Base-by-base conservation (phyloP, 2,113 vertebrate genomes). In the Piaya cayana region DNA sequence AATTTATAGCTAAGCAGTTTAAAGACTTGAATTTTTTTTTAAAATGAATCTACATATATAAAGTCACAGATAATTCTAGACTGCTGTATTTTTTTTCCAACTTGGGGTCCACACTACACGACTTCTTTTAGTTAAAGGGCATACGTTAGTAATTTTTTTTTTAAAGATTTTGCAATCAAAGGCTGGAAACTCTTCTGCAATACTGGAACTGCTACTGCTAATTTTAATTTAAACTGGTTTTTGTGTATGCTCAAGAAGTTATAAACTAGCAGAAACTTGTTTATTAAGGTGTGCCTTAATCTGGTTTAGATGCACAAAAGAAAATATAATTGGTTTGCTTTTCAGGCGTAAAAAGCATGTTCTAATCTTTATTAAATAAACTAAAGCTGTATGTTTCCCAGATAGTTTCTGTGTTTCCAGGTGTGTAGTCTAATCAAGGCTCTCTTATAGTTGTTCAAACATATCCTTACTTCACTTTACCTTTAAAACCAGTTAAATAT, bases 31-130 rank as follows among this genome's bases (percentile, higher is more conserved):
- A 49, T 23, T 49, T 22, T 49, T 47, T 15, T 36, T 77, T 17
- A 23, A 0, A n/a, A 63, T 45, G 7, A 45, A 64, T 50, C 6
- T 11, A 14, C 4, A 5, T 1, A 4, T 1, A 5, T 71, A 18
- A 91, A 47, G 6, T 60, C 90, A 32, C 11, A 63, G 49, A 18
- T 30, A 19, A 4, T 59, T 79, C 23, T 82, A 50, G 12, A 42
- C 5, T 30, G 23, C 9, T 36, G 22, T 5, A 7, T 22, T 60
- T 90, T 76, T 88, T 60, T 67, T 7, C 22, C 29, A 56, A 16
- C 3, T 55, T 43, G 10, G 2, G 12, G 4, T 76, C 50, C 32
- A 47, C 59, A 55, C n/a, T 39, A 39, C 39, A 39, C 58, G 72
- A 55, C 12, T 75, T 68, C 19, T 64, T 22, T 29, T 39, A 62